Percentiles rank a stretch among this genome's conserved stretches.
Conservation (phyloP, 2,113 vertebrate genomes). For the Daubentonia madagascariensis region DNA sequence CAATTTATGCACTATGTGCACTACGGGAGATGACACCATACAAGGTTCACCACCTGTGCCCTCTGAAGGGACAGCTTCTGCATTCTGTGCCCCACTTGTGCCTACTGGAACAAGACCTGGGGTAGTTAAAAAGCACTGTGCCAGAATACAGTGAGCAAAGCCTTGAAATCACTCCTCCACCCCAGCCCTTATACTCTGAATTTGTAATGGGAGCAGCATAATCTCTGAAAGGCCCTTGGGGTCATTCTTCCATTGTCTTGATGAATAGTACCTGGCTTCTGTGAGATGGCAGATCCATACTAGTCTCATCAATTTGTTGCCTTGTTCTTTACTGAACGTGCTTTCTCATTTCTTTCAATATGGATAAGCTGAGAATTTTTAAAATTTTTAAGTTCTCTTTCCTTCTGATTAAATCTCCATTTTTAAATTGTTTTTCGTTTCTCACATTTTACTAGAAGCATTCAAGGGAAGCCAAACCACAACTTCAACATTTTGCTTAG, state of each 20-base stretch:
- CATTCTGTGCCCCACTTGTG: not conserved
- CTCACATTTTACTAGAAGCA: not conserved
- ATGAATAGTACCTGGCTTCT: not conserved
- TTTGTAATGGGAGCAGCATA: not conserved
- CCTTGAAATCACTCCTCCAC: not conserved
- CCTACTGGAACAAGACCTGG: not conserved
- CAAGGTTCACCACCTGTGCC: not conserved
- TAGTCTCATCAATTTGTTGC: not conserved
- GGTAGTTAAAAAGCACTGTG: not conserved
- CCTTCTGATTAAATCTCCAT: not conserved
- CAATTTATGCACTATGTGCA: rapidly evolving
- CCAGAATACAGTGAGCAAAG: not conserved
- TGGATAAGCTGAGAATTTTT: not conserved
- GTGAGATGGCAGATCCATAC: not conserved
- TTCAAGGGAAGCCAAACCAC: not conserved
- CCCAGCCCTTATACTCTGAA: not conserved
- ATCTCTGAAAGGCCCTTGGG: not conserved
- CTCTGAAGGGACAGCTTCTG: no score
- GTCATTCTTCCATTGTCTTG: not conserved
- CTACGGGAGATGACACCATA: not conserved
- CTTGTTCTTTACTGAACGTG: not conserved
- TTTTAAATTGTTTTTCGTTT: not conserved
- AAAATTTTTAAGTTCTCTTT: not conserved
- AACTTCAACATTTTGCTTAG: not conserved
- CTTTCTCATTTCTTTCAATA: not conserved